Evolutionary conservation across 53 echinoderm and acorn worm genomes (phyloP).

Genomic region (Echinarachnius parma): DNA sequence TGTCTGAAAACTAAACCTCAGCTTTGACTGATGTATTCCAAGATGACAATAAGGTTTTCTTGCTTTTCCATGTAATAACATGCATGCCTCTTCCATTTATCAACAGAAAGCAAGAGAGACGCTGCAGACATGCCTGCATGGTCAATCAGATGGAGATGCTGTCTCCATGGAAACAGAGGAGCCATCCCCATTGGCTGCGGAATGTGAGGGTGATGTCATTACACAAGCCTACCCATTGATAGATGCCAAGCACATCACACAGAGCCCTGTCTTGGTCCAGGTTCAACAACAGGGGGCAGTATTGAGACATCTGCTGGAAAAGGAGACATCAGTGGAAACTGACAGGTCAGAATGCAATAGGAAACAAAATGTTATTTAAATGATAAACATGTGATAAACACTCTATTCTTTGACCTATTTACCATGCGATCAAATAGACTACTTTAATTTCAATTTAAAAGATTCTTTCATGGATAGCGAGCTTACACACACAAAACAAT

Average conservation of each 20-base stretch:
- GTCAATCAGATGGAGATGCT: neutral
- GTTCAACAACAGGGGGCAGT: slow-evolving; percentile 23
- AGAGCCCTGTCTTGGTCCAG: neutral
- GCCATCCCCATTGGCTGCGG: neutral
- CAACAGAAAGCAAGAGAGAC: slow-evolving; percentile 61
- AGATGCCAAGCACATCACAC: slow-evolving; percentile 9
- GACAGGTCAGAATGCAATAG: slow-evolving; percentile 15
- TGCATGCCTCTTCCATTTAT: no score
- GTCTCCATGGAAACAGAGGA: slow-evolving; percentile 23
- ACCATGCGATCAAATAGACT: no score
- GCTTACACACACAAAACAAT: no score
- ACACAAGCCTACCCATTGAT: slow-evolving; percentile 17
- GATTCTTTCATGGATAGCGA: no score
- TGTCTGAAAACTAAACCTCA: no score
- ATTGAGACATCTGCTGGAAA: neutral
- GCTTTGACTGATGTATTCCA: no score
- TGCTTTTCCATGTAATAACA: no score
- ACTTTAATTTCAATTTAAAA: no score
- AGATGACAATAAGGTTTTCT: no score
- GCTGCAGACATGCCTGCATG: slow-evolving; percentile 22
- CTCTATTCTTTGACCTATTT: no score
- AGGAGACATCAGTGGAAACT: neutral
- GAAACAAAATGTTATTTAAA: no score
- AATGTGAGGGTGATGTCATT: slow-evolving; percentile 2
- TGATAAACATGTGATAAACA: no score